phyloP scores from a whole-genome alignment of 1,140 invertebrate genomes.

The Dreissena rostriformis region DNA sequence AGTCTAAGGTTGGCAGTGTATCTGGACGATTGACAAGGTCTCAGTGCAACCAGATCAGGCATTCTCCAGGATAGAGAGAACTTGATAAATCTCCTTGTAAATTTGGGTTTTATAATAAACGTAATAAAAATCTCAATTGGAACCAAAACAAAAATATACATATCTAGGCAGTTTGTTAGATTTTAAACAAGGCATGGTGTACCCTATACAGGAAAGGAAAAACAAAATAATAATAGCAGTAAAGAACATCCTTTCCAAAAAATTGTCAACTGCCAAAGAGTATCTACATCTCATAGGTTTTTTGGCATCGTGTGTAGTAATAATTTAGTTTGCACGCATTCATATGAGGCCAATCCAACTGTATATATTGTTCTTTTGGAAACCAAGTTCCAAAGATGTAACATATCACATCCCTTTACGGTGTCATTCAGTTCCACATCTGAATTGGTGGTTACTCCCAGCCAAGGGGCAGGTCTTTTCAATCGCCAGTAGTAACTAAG shows the following conservation, averaged over 20 bases:
- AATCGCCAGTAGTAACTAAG: background rate
- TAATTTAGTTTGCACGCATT: background rate
- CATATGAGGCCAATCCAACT: constrained; percentile 37
- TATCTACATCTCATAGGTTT: constrained; percentile 26
- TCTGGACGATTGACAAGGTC: constrained; percentile 33
- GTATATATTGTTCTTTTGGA: constrained; percentile 24
- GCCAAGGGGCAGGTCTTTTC: constrained; percentile 6
- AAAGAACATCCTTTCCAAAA: background rate
- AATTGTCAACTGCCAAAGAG: constrained; percentile 12
- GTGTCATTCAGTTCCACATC: constrained; percentile 7
- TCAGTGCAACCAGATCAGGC: background rate
- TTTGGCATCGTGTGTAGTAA: constrained; percentile 16
- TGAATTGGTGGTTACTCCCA: constrained; percentile 25
- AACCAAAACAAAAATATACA: constrained; percentile 1
- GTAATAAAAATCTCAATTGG: constrained; percentile 15
- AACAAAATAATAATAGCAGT: background rate
- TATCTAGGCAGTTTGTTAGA: constrained; percentile 22
- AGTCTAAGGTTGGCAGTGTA: constrained; percentile 20
- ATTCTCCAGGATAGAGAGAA: constrained; percentile 13
- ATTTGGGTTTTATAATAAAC: constrained; percentile 13
- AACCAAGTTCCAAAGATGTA: constrained; percentile 24
- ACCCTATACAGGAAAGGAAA: constrained; percentile 6
- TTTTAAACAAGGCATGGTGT: constrained; percentile 6
- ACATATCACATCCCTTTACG: background rate
- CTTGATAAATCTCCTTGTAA: constrained; percentile 12